Evolutionary conservation across 1,140 invertebrate genomes (phyloP), one percentile per base, ranked within the genome.

Genomic region (Acromyrmex charruanus): DNA sequence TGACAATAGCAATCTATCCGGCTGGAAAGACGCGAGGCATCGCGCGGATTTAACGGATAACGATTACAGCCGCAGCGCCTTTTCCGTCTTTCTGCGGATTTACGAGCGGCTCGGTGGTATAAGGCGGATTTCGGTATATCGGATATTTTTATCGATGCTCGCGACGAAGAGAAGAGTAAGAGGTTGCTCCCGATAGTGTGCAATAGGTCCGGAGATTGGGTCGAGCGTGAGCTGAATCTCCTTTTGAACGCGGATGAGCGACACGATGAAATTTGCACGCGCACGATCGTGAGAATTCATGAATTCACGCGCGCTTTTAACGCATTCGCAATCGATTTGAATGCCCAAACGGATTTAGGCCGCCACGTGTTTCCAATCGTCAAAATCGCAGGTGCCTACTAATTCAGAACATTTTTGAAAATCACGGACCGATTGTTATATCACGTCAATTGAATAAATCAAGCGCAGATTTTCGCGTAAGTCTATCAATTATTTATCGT

Each of bases 41-140:
- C 68, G 66, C 18, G 61, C 77, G 79, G 86, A 79, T 87, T 87
- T 84, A 87, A 85, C 86, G 86, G 86, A 87, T 87, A 65, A 87
- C 86, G 86, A 87, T 87, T 87, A 87, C 75, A 63, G 69, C 68
- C 18, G 28, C 16, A 35, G 69, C 59, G 61, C 49, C 68, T 85
- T 87, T 61, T 59, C 65, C 77, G 39, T 63, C 35, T 53, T 59
- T 61, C 35, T 55, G 51, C 63, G 81, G 80, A 87, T 87, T 87
- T 87, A 87, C 80, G 86, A 87, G 68, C 85, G 68, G 71, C 49
- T 63, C 25, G 49, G 31, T 16, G 25, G 39, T 87, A 72, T 74
- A 87, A 68, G 77, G 85, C 53, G 65, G 77, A 80, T 80, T 51
- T 69, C 55, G 35, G 21, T 84, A 72, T 84, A 84, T 84, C 69